Evolutionary conservation across 2,113 vertebrate species (phyloP).

Genomic region (Odocoileus virginianus): DNA sequence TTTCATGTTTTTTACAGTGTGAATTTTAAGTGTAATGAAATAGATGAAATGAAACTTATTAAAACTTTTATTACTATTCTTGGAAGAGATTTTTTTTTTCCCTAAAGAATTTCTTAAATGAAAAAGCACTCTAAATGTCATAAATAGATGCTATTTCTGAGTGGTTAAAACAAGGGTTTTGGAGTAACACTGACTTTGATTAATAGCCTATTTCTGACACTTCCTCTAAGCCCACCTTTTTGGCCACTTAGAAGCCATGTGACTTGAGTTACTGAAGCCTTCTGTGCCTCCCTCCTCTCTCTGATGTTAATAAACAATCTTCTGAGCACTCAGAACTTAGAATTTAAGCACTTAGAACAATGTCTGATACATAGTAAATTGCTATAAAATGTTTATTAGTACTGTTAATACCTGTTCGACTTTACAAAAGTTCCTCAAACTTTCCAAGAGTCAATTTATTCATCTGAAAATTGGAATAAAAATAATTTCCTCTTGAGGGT

Average conservation of each 20-base stretch:
- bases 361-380: neutral
- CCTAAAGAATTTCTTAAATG: neutral
- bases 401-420: neutral
- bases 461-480: neutral
- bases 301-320: neutral
- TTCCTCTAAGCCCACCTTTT: neutral
- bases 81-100: neutral
- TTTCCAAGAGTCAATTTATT: neutral
- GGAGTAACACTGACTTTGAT: neutral
- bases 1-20: neutral
- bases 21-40: neutral
- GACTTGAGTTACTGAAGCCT: neutral
- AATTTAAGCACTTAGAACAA: neutral
- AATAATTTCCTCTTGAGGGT: neutral
- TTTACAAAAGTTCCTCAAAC: neutral
- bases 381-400: neutral
- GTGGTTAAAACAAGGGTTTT: neutral
- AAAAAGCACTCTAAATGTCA: neutral
- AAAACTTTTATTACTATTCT: neutral
- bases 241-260: neutral
- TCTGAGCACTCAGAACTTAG: neutral
- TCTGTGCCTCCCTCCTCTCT: neutral
- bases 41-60: neutral
- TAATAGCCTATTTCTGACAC: neutral
- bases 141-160: slow-evolving; percentile 4